phyloP scores from a whole-genome alignment of 2,113 vertebrate species.

The Lepidothrix coronata region DNA sequence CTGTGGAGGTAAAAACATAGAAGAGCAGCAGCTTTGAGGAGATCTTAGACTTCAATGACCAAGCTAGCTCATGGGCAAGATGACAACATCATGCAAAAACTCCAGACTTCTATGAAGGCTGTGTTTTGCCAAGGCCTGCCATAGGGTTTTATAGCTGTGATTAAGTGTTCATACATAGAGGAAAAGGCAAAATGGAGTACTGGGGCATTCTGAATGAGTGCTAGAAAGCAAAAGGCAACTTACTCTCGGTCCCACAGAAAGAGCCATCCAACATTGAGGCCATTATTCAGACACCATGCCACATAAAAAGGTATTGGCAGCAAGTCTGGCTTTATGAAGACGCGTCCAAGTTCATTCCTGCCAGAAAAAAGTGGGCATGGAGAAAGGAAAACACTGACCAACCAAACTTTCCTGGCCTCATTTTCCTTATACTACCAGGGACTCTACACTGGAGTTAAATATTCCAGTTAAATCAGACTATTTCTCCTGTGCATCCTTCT shows the following conservation, averaged over 20 bases:
- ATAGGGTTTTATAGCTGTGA: background rate
- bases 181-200: background rate
- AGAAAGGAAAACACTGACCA: background rate
- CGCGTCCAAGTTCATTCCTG: slow-evolving; percentile 56
- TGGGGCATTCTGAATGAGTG: accelerated
- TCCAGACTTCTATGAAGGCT: background rate
- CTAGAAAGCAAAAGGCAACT: slow-evolving; percentile 11
- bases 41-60: background rate
- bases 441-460: background rate
- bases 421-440: background rate
- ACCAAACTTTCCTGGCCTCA: background rate
- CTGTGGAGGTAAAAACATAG: background rate
- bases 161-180: background rate
- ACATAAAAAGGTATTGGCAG: slow-evolving; percentile 50
- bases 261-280: slow-evolving; percentile 66
- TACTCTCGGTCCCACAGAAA: slow-evolving; percentile 72
- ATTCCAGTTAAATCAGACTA: background rate
- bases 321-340: slow-evolving; percentile 50
- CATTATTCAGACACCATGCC: slow-evolving; percentile 60
- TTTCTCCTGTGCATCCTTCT: background rate
- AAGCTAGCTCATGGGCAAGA: background rate
- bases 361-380: background rate
- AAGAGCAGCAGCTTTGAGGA: background rate
- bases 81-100: background rate
- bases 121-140: background rate